Evolutionary conservation across 2,888 invertebrate species (phyloP).

Genomic region (Cerastis rubricosa): DNA sequence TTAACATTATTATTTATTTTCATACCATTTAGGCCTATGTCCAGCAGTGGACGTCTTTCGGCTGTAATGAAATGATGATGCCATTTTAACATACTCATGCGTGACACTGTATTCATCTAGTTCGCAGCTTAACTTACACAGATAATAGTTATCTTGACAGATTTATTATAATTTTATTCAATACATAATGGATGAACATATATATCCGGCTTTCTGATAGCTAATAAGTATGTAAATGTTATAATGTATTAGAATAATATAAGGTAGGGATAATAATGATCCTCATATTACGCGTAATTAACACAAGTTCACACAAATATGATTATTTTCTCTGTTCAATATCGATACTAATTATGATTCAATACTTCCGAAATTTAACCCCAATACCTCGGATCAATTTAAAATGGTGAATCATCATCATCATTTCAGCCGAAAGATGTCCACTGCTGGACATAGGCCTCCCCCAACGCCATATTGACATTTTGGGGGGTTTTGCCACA

Average conservation of each 20-base stretch:
- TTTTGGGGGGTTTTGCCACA: no score
- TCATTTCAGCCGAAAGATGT: no score
- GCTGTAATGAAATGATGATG: no score
- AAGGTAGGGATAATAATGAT: background rate
- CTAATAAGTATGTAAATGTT: constrained; percentile 2
- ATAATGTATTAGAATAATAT: background rate
- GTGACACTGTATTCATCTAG: background rate
- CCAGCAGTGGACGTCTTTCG: no score
- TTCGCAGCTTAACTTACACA: background rate
- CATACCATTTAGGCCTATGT: no score
- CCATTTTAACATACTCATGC: no score
- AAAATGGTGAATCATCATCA: no score
- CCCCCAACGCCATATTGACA: no score
- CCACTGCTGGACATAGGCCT: no score
- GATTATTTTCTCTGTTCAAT: background rate
- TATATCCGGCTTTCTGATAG: background rate
- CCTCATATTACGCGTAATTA: background rate
- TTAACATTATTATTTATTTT: no score
- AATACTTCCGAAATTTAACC: background rate
- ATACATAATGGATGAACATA: background rate
- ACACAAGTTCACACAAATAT: background rate
- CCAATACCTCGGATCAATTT: background rate
- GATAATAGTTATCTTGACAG: constrained; percentile 25
- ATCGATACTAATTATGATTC: background rate
- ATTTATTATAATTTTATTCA: constrained; percentile 39